Conservation (phyloP, 2,888 invertebrate species). For the Nysson spinosus region DNA sequence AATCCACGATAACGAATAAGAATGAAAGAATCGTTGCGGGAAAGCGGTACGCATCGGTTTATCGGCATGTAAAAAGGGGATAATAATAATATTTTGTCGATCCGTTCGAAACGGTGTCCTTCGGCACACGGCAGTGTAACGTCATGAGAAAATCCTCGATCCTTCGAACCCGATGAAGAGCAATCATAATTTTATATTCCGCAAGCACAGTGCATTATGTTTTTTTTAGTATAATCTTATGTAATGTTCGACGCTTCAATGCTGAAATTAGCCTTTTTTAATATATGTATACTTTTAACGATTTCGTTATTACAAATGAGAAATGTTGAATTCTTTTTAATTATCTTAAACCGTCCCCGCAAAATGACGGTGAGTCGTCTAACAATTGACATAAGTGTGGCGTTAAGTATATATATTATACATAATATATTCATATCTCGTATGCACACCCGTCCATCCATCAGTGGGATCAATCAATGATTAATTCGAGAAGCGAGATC, state of each 20-base stretch:
- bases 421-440: constrained; percentile 11
- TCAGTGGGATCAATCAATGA: constrained; percentile 18
- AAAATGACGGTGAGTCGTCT: constrained; percentile 28
- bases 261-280: no score
- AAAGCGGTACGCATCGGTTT: constrained; percentile 11
- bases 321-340: constrained; percentile 13
- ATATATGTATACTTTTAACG: no score
- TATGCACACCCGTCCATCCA: constrained; percentile 34
- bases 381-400: constrained; percentile 56
- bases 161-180: constrained; percentile 56
- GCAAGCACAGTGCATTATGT: constrained; percentile 37
- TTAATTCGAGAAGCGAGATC: constrained; percentile 37
- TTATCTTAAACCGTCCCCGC: constrained; percentile 29
- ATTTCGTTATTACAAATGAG: constrained; percentile 40
- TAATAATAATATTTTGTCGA: constrained; percentile 32
- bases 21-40: constrained; percentile 15
- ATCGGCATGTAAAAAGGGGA: constrained; percentile 2
- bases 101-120: constrained; percentile 54
- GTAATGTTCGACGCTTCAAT: no score
- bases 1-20: constrained; percentile 22
- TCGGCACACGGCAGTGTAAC: constrained; percentile 60
- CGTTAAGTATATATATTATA: constrained; percentile 37
- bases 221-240: not conserved
- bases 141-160: constrained; percentile 41
- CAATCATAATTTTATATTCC: constrained; percentile 10